Base-by-base conservation (phyloP, 2,797 vertebrate genomes). In the Garrulus glandarius region DNA sequence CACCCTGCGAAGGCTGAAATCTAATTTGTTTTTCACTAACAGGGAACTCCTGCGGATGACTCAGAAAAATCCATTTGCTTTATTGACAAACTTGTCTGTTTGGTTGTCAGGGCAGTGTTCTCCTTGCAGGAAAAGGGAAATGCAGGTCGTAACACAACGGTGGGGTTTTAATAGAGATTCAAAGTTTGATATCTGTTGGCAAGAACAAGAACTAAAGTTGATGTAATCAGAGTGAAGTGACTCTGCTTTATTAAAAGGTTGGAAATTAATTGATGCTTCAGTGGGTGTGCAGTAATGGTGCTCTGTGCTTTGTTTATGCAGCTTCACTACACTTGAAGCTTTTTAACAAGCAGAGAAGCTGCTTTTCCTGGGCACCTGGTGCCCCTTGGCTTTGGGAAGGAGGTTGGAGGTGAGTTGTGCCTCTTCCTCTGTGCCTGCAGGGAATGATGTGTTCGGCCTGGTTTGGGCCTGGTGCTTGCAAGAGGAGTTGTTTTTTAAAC, bases 21-120 rank as follows among this genome's bases (percentile, higher is more conserved):
- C 82, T 72, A 93, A 93, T 95, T 95, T 84, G 59, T 88, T 91
- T 88, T 83, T 70, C 75, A 15, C 53, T 71, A 69, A 85, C 64
- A 87, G 92, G 71, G 78, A 95, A 56, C 84, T 94, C 92, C 94
- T 85, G 77, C 3, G 20, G 78, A 80, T 96, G 89, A 84, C 78
- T 91, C 86, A 93, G 78, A 75, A 76, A 53, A 89, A 92, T 80
- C 92, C 75, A 65, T 96, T 95, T 91, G 79, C 76, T 78, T 83
- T 94, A 89, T 95, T 97, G 91, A 89, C 92, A 89, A 81, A 86
- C 78, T 47, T 74, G 68, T 68, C 87, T 57, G n/a, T 60, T 53
- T 77, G 76, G 71, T 85, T 94, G 39, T 74, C 3, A 1, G 71
- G 89, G 75, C 75, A 74, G 81, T 10, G 8, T 64, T 84, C 77